Evolutionary conservation across 2,888 invertebrate genomes (phyloP), one percentile per base, ranked within the genome.

Genomic region (Arenicola marina): DNA sequence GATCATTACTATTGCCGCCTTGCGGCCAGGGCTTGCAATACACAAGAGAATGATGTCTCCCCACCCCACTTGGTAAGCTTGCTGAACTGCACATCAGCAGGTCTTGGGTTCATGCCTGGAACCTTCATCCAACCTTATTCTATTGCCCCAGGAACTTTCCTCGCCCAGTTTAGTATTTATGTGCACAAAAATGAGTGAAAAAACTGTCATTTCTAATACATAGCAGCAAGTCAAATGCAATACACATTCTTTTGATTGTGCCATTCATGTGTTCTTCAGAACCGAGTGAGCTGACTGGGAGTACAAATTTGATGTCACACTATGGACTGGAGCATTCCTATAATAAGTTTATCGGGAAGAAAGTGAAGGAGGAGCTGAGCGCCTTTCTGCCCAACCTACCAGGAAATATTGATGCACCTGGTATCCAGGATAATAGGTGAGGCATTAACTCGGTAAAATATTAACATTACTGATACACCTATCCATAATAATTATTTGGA

Each of bases 291-390:
- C 71, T 95, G 75, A 97, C 96, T 67, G 97, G 97, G 69, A 94
- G 95, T 77, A 95, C 92, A 74, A 97, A 97, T 87, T 89, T 97
- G 84, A 95, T 97, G 93, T 91, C 92, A 79, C 91, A 93, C 87
- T 92, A 97, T 89, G 93, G 93, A 73, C 87, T 97, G 70, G 96
- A 97, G 86, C 95, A 97, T 86, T 94, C 96, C 26, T 95, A 96
- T 84, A 95, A 92, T 85, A 97, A 95, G 87, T 96, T 96, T 86
- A 95, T 93, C 86, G 95, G 95, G 58, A 95, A 95, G 81, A 95
- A 95, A 85, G 78, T 83, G 51, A 85, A 95, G 82, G 96, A 97
- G 84, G 94, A 95, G 62, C 85, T 97, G 63, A 95, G 95, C 45
- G 94, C 96, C 18, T 97, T 97, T 84, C 87, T 97, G 68, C 96